Evolutionary conservation across 2,888 invertebrate species (phyloP), one percentile per base, ranked within the genome.

Genomic region (Apotomis turbidana): DNA sequence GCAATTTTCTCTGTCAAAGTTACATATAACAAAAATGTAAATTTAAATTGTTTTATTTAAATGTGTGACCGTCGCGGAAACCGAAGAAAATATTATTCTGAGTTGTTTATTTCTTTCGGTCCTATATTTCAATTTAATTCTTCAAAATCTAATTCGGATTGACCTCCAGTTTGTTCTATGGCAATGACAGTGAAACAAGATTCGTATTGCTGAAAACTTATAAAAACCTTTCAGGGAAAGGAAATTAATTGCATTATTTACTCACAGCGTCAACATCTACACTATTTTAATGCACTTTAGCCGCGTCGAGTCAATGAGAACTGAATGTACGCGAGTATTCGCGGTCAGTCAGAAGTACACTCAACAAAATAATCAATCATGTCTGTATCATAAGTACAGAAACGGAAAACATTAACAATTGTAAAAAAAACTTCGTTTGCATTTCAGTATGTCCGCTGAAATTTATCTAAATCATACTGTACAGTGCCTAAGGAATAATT

Each of bases 401-500:
- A 6, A 49, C 3, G 12, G 12, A 27, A 60, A 41, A 60, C 10
- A 49, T 49, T 46, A 15, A 61, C 15, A 10, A 12, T 61, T 49
- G 12, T 46, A 49, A 49, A 15, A 10, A 46, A 12, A 49, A 49
- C 9, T 8, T 49, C 9, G 12, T 36, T 36, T 36, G 44, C 44
- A 64, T 27, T 54, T 54, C 44, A 44, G 5, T 9, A n/a, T 44
- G 12, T 36, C 2, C 0, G 9, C 13, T n/a, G 64, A 55, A 64
- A 64, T 55, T 15, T 64, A 41, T 63, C 54, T 44, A 10, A 49
- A 10, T 6, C 49, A 10, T 27, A 3, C 44, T 64, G 54, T 61
- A 60, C 54, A 64, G 54, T 64, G 64, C 55, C 55, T 64, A 44
- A 64, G 54, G 6, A 44, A 49, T 49, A 49, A 52, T 62, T 51